Conservation (phyloP, 1,140 invertebrate species). For the Aphidius gifuensis region DNA sequence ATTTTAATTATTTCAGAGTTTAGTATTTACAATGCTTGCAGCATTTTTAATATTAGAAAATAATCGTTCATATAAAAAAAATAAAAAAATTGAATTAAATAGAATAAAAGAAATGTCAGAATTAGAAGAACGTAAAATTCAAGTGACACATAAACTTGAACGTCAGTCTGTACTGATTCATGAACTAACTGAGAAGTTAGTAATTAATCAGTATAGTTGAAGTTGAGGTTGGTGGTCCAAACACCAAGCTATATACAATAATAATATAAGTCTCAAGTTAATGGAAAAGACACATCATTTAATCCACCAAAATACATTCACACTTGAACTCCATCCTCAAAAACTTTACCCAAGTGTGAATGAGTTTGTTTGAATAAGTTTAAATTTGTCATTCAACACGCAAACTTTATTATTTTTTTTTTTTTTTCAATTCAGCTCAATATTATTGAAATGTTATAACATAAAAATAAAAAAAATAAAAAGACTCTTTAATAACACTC, state of each 20-base stretch:
- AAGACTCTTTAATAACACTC: too few relatives aligned
- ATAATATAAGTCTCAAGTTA: too few relatives aligned
- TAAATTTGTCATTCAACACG: too few relatives aligned
- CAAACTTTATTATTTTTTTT: too few relatives aligned
- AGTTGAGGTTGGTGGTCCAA: slow-evolving; percentile 6
- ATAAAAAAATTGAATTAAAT: slow-evolving; percentile 18
- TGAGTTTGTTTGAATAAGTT: too few relatives aligned
- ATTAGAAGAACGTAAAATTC: slow-evolving; percentile 18
- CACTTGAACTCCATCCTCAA: too few relatives aligned
- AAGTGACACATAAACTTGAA: slow-evolving; percentile 20
- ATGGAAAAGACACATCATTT: background rate
- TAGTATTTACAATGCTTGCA: slow-evolving; percentile 20
- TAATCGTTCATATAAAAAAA: slow-evolving; percentile 16
- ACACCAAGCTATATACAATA: background rate
- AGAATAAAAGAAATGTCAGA: slow-evolving; percentile 11
- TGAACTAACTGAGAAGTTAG: slow-evolving; percentile 24
- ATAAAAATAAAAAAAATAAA: too few relatives aligned
- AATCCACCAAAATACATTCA: too few relatives aligned
- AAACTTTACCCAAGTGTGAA: too few relatives aligned
- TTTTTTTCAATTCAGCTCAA: too few relatives aligned
- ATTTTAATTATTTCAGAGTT: slow-evolving; percentile 3
- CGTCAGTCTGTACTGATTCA: slow-evolving; percentile 25
- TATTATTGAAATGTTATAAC: too few relatives aligned
- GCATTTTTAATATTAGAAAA: slow-evolving; percentile 20
- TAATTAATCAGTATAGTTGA: slow-evolving; percentile 21